phyloP scores from a whole-genome alignment of 2,888 invertebrate species.

The Dicranocentrus wangi region DNA sequence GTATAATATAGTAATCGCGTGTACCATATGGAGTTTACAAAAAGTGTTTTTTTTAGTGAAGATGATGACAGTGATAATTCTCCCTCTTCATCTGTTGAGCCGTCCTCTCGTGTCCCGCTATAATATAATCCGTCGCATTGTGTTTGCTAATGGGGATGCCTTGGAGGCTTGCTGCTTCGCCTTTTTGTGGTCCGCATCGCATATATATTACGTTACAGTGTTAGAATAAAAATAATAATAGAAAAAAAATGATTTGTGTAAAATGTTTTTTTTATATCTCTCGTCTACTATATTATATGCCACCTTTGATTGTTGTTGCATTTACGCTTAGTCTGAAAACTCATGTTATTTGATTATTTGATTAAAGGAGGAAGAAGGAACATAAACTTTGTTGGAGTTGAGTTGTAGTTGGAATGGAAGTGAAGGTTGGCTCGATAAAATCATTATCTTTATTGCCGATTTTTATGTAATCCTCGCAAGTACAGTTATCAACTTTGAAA shows the following conservation, averaged over 20 bases:
- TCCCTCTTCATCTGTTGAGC: slow-evolving; percentile 10
- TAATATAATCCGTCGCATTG: slow-evolving; percentile 17
- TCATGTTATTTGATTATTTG: too few relatives aligned
- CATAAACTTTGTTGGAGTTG: too few relatives aligned
- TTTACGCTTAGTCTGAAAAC: too few relatives aligned
- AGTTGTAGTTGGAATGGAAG: too few relatives aligned
- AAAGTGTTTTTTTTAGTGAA: slow-evolving; percentile 22
- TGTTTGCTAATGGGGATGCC: slow-evolving; percentile 30
- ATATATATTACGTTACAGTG: too few relatives aligned
- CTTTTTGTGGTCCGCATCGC: too few relatives aligned
- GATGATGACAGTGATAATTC: slow-evolving; percentile 41
- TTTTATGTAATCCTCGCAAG: slow-evolving; percentile 3
- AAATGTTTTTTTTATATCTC: too few relatives aligned
- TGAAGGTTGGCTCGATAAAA: neutral
- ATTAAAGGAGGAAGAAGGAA: too few relatives aligned
- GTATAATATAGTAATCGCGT: neutral
- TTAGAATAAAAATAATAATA: too few relatives aligned
- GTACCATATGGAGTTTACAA: slow-evolving; percentile 7
- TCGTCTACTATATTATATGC: too few relatives aligned
- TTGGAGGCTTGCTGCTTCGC: slow-evolving; percentile 18
- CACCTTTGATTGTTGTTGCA: too few relatives aligned
- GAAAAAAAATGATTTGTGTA: too few relatives aligned
- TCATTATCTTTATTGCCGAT: neutral
- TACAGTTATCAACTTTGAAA: slow-evolving; percentile 1
- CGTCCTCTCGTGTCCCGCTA: neutral